Percentiles rank a stretch among this genome's conserved stretches.
phyloP scores from a whole-genome alignment of 1,140 invertebrate genomes.

The Agrypnia vestita region DNA sequence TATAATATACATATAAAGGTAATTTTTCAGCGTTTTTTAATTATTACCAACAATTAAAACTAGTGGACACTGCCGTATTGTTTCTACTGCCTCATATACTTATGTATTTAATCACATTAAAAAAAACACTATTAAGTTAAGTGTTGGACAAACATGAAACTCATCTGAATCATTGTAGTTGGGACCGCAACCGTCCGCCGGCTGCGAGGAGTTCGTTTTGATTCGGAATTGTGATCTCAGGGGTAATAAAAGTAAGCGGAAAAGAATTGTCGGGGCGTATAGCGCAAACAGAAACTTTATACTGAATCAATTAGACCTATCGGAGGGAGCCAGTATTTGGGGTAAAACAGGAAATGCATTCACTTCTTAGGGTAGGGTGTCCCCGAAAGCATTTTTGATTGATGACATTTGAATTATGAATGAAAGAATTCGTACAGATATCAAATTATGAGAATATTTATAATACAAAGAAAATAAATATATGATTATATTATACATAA shows the following conservation, averaged over 20 bases:
- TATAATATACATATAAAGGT: too few relatives aligned
- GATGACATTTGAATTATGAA: conserved; percentile 25
- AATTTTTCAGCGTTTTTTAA: too few relatives aligned
- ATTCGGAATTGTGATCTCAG: conserved; percentile 6
- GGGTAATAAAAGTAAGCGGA: conserved; percentile 30
- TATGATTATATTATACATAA: too few relatives aligned
- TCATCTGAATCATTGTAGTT: too few relatives aligned
- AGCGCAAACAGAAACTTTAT: conserved; percentile 47
- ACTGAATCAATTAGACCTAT: conserved; percentile 47
- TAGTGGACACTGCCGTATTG: too few relatives aligned
- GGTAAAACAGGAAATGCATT: conserved; percentile 39
- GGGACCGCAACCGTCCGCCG: neutral
- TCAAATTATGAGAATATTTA: neutral
- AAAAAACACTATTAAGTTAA: too few relatives aligned
- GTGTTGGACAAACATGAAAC: too few relatives aligned
- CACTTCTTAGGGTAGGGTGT: conserved; percentile 6
- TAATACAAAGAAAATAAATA: too few relatives aligned
- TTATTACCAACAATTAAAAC: too few relatives aligned
- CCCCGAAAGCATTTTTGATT: conserved; percentile 27
- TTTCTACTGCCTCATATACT: too few relatives aligned
- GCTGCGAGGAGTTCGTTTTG: neutral
- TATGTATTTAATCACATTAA: too few relatives aligned
- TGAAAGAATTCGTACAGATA: neutral
- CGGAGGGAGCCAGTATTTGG: conserved; percentile 8
- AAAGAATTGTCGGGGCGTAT: conserved; percentile 35